Evolutionary conservation across 2,888 invertebrate species (phyloP), one percentile per base, ranked within the genome.

Genomic region (Nipponacmea schrenckii): DNA sequence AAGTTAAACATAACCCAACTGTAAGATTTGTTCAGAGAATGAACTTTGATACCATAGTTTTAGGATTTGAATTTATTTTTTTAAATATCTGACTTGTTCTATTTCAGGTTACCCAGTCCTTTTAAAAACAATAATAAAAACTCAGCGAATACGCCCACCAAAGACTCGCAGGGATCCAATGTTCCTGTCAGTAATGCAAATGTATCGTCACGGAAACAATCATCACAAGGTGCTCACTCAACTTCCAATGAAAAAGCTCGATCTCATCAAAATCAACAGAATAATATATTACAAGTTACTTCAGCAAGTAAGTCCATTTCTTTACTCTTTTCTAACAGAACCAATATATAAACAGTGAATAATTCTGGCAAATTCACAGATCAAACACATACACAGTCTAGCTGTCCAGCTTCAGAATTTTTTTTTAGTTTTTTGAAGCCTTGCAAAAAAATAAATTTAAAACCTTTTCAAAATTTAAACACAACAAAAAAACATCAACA

Each of bases 21-120:
- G n/a, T n/a, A n/a, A n/a, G n/a, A n/a, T n/a, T n/a, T n/a, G n/a
- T n/a, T n/a, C n/a, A n/a, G n/a, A n/a, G n/a, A n/a, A n/a, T n/a
- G n/a, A n/a, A n/a, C n/a, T n/a, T n/a, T n/a, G n/a, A n/a, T n/a
- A n/a, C n/a, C n/a, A n/a, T n/a, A n/a, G n/a, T n/a, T n/a, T n/a
- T n/a, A n/a, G n/a, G n/a, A n/a, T 39, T 1, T 39, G 39, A 39
- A 39, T 39, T 39, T 39, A 39, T 8, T 10, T 5, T 39, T 1
- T 39, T 8, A 39, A 8, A 39, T 39, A 2, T 31, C 4, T 31
- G 2, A 7, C 7, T 31, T 62, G 64, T 24, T 62, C 68, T 45
- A 45, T 81, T 81, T 27, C 81, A 85, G 85, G 76, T 79, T 85
- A 67, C 85, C 85, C 48, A 79, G 84, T 39, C 81, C 84, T 73